A percentile compares a stretch with the other conserved stretches of the same genome.
phyloP scores from a whole-genome alignment of 2,888 invertebrate species.

The Pyrocoelia pectoralis region DNA sequence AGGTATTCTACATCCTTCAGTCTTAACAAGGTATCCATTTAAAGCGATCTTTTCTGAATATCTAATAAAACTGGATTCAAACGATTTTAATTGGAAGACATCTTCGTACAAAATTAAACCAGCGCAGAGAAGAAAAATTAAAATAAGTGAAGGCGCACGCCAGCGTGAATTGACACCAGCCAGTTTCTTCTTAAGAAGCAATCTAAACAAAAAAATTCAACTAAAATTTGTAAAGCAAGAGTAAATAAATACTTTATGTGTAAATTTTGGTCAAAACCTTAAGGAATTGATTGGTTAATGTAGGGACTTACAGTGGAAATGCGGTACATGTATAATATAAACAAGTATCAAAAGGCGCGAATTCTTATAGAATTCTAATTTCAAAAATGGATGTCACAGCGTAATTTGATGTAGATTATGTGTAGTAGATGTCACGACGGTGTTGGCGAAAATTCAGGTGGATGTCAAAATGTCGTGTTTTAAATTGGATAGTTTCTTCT shows the following conservation, averaged over 20 bases:
- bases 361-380: too few species aligned
- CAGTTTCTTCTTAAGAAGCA: constrained; percentile 27
- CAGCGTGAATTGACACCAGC: constrained; percentile 38
- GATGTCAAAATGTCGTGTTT: too few species aligned
- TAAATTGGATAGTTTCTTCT: too few species aligned
- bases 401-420: too few species aligned
- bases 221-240: not conserved
- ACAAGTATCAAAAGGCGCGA: too few species aligned
- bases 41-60: constrained; percentile 7
- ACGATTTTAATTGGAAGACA: constrained; percentile 45
- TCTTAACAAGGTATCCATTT: constrained; percentile 60
- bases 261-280: too few species aligned
- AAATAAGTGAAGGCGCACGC: constrained; percentile 46
- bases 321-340: too few species aligned
- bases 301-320: too few species aligned
- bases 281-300: too few species aligned
- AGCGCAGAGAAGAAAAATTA: constrained; percentile 46
- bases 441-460: too few species aligned
- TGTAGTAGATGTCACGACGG: too few species aligned
- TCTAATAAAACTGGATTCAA: constrained; percentile 19
- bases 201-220: constrained; percentile 23
- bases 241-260: not conserved
- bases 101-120: constrained; percentile 49
- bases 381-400: too few species aligned
- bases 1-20: constrained; percentile 73